Conservation (phyloP, 2,113 vertebrate species). For the Rhombomys opimus region DNA sequence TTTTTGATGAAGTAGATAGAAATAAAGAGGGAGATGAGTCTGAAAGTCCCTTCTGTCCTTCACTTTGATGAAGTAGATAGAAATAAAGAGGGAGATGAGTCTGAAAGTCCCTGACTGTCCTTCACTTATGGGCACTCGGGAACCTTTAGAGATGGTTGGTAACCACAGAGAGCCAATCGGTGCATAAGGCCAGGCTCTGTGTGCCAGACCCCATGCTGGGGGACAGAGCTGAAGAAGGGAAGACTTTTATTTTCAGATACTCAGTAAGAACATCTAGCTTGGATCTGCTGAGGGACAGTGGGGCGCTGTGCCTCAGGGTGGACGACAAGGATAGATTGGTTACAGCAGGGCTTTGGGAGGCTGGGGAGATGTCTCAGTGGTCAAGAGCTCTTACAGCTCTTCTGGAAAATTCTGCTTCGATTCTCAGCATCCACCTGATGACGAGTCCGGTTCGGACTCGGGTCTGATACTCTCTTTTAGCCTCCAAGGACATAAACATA, state of each 20-base stretch:
- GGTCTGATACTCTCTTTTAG: neutral
- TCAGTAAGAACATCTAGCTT: neutral
- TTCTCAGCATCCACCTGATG: neutral
- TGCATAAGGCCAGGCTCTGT: fast-evolving
- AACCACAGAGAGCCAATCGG: neutral
- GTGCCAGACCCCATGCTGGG: neutral
- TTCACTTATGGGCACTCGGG: neutral
- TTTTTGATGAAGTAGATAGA: neutral
- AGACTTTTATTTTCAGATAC: neutral
- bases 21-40: neutral
- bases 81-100: neutral
- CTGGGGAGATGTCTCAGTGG: neutral
- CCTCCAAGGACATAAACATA: neutral
- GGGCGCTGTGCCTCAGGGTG: neutral
- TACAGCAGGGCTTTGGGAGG: neutral
- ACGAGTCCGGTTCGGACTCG: neutral
- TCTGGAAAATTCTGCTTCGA: neutral
- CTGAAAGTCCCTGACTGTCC: neutral
- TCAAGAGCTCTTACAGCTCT: neutral
- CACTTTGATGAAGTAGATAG: neutral
- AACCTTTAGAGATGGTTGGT: neutral
- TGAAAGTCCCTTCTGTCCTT: neutral
- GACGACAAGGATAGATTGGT: neutral
- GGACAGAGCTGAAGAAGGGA: neutral
- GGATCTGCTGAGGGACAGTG: fast-evolving